Evolutionary conservation across 2,113 vertebrate species (phyloP), one percentile per base, ranked within the genome.

Genomic region (Mobula birostris): DNA sequence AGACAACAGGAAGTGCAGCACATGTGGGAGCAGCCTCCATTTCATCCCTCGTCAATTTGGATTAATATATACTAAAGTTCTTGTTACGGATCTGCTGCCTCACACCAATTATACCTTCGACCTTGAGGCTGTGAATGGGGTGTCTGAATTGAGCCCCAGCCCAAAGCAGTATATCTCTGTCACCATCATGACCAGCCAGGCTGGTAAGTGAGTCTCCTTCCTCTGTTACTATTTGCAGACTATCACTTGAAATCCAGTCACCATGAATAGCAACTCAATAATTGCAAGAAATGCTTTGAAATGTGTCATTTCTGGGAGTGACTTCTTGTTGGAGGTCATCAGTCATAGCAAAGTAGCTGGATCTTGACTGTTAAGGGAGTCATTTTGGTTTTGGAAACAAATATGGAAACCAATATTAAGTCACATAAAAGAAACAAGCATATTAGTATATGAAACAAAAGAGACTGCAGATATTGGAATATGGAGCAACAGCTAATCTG

Each of bases 81-180:
- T 97, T 94, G 96, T 98, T 94, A 97, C 97, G 0, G 97, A 97
- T 94, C 96, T 98, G 88, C 97, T 97, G 95, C 97, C 97, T 0
- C 97, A 97, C 94, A 97, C 97, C 74, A 98, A 97, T 96, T 98
- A 98, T 95, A 97, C 96, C 94, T 98, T 98, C 94, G 97, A 96
- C 61, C 94, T 98, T 0, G 97, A 98, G 96, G 97, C 97, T 70
- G 95, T 97, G 94, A 98, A 97, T 0, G 97, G 97, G 0, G 97
- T 97, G 27, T 97, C 97, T 0, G 97, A 97, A 90, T 95, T 98
- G 14, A 98, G 97, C 94, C 95, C 96, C 3, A 95, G 94, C 1
- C 96, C 96, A 0, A 96, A 96, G 94, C 97, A 96, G 77, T 96
- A 95, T 0, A 96, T 97, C 0, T 95, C 96, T 12, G 95, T 98